Base-by-base conservation (phyloP, 2,797 vertebrate genomes). In the Amazona ochrocephala region DNA sequence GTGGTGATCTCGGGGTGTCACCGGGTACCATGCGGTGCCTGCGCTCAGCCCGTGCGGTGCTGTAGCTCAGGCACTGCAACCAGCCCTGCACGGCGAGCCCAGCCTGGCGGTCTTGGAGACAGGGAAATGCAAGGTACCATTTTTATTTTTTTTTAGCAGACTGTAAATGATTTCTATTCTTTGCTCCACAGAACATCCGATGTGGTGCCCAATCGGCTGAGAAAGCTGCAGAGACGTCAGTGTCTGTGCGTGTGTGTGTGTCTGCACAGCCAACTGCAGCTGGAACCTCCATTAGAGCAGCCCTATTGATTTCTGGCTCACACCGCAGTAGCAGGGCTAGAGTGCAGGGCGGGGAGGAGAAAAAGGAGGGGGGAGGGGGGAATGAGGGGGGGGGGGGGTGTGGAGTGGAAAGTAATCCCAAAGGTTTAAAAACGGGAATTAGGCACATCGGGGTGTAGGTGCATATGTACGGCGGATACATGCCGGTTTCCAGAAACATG, bases 151-250 rank as follows among this genome's bases (percentile, higher is more conserved):
- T 90, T 89, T 67, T 37, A 56, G 89, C 92, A 56, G 96, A 85
- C 95, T 97, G 96, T 95, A 96, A 97, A 94, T 87, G 96, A 97
- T 97, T 97, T 95, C 89, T 92, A 92, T 97, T 97, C 98, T 98
- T 96, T 97, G 98, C 98, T 98, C 96, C 96, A 93, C 94, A 97
- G 98, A 98, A 98, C 98, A 98, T 98, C 98, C 98, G 98, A 98
- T 98, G 96, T 93, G 92, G 90, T 83, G 95, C 92, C 98, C 98
- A 98, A 98, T 98, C 97, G 93, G 98, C 96, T 92, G 96, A 90
- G 93, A 92, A 97, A 82, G 97, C 97, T 84, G 94, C 93, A 13
- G 83, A 92, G 96, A 98, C 98, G 98, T 98, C 98, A 98, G 83
- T 79, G 90, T 93, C 70, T 92, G 75, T 87, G 87, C 41, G 96